Base-by-base conservation (phyloP, 1,140 invertebrate genomes). In the Cydia amplana region DNA sequence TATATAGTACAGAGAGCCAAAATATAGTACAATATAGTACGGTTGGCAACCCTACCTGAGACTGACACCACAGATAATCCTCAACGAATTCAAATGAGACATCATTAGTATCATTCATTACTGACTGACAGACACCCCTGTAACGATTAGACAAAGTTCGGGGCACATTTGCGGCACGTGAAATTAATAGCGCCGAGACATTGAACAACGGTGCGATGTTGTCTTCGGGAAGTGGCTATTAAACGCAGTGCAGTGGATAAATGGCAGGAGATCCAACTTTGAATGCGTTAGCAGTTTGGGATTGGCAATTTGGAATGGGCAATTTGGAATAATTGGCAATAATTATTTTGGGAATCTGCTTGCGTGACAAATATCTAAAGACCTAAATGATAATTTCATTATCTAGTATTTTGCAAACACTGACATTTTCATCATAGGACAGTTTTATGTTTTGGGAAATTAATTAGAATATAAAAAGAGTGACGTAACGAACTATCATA, bases 111-210 rank as follows among this genome's bases (percentile, higher is more conserved):
- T 40, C 65, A 40, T 70, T 40, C 65, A 40, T 70, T 70, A 70
- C 18, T 18, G 65, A 75, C 78, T 80, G 77, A 82, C 79, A 79
- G 78, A 78, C 73, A 74, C 70, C 74, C 75, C 65, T 46, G 73
- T 78, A 72, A 75, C 74, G 28, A 70, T 70, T 75, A 77, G 36
- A 67, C 32, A 78, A 82, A 73, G 75, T 82, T 80, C 64, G 74
- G 67, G 49, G 77, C 70, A 72, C 80, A 78, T 79, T 79, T 72
- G 49, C 73, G 63, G 74, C 55, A 79, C 28, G 76, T 78, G 77
- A 78, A 80, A 79, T 78, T 80, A 82, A 83, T 75, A 74, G 80
- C 75, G 74, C 72, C 77, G 74, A 78, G 73, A 76, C 65, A 75
- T 65, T 67, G 55, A 77, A 81, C 77, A 81, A 79, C 73, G 64